phyloP scores from a whole-genome alignment of 2,113 vertebrate species.

The Haliaeetus leucogaster region DNA sequence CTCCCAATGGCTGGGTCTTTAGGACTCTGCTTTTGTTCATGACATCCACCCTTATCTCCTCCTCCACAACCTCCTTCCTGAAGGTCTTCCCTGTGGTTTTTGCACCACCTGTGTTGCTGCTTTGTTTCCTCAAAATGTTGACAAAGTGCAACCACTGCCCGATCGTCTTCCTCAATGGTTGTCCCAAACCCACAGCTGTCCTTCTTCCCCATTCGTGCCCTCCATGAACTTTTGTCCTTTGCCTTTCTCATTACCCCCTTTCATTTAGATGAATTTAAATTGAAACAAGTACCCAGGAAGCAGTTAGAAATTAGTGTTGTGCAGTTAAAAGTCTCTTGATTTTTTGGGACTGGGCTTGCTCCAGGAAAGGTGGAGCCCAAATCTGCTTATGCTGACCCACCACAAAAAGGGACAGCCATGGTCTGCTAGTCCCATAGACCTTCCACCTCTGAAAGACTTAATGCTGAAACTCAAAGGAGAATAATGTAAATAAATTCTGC shows the following conservation, averaged over 20 bases:
- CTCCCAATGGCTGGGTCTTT: neutral
- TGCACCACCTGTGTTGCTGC: neutral
- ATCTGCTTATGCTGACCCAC: neutral
- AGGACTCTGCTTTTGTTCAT: neutral
- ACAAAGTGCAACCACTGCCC: neutral
- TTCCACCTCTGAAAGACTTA: neutral
- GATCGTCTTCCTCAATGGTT: neutral
- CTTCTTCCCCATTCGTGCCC: neutral
- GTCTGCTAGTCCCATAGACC: neutral
- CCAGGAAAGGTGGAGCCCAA: neutral
- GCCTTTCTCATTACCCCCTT: neutral
- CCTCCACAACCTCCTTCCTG: neutral
- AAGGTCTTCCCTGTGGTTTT: neutral
- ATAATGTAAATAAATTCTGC: neutral
- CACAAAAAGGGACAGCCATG: neutral
- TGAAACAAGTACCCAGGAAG: neutral
- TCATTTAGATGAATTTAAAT: neutral
- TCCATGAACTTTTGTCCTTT: neutral
- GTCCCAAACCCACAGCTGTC: neutral
- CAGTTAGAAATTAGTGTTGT: neutral
- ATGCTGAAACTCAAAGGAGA: neutral
- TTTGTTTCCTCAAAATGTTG: neutral
- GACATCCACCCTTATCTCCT: neutral
- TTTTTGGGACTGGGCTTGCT: neutral
- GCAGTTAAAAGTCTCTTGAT: neutral